These are phyloP conservation scores for Panthera tigris DNA, from an alignment of 2,113 vertebrate genomes.

Conservation along the genomic window DNA sequence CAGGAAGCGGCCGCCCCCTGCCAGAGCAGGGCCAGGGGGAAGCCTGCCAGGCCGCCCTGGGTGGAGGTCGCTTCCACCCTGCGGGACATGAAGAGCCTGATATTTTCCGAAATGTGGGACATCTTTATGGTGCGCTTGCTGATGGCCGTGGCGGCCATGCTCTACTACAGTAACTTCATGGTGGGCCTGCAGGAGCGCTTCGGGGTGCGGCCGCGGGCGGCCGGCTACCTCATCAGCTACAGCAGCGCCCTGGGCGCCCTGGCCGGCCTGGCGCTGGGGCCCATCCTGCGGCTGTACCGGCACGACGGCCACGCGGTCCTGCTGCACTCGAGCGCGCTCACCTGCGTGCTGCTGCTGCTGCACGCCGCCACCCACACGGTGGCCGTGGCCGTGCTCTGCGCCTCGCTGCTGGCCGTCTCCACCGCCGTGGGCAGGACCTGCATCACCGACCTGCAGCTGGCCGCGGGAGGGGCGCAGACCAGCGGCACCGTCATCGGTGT, in stretches of 20 bases:
- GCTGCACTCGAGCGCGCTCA: constrained; percentile 91
- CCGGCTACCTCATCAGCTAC: constrained; percentile 94
- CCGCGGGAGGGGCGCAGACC: constrained; percentile 86
- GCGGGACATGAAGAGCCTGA: constrained; percentile 86
- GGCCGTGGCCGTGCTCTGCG: constrained; percentile 88
- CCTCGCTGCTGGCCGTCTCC: constrained; percentile 94
- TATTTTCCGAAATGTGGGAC: constrained; percentile 93
- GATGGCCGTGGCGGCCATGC: constrained; percentile 93
- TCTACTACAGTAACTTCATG: constrained; percentile 96
- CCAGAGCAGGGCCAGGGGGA: neutral
- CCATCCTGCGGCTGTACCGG: constrained; percentile 88
- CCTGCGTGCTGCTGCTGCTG: constrained; percentile 88
- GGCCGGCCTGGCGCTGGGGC: constrained; percentile 91
- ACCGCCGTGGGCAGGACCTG: constrained; percentile 93
- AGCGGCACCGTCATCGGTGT: constrained; percentile 93
- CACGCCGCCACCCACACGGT: constrained; percentile 85
- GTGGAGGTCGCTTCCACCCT: constrained; percentile 83
- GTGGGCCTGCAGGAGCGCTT: constrained; percentile 96
- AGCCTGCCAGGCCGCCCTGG: constrained; percentile 81
- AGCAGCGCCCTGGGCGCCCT: constrained; percentile 93
- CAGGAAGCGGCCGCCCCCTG: neutral
- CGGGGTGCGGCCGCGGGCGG: constrained; percentile 88
- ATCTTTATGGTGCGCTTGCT: constrained; percentile 93
- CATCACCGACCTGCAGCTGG: constrained; percentile 93
- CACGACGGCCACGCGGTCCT: constrained; percentile 89